phyloP scores from a whole-genome alignment of 30 jellyfish, hydroid and myxozoan genomes.

The Mastigias papua region DNA sequence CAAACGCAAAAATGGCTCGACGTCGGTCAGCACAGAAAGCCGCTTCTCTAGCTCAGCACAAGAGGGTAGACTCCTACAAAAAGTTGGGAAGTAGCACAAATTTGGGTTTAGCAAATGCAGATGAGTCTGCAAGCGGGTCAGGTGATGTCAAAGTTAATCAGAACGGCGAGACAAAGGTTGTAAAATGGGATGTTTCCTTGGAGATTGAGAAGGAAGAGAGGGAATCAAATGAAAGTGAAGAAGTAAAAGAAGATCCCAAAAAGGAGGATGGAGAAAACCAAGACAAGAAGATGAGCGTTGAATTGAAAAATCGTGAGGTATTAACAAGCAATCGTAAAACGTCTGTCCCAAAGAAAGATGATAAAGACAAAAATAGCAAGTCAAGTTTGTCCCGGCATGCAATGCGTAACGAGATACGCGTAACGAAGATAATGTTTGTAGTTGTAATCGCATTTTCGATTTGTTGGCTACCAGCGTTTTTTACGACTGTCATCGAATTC shows the following conservation, averaged over 20 bases:
- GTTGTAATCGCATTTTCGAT: slow-evolving; percentile 73
- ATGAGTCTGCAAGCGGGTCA: not conserved
- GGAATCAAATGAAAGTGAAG: slow-evolving; percentile 16
- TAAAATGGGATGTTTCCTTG: slow-evolving; percentile 24
- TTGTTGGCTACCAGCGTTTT: slow-evolving; percentile 94
- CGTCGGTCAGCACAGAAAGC: slow-evolving; percentile 41
- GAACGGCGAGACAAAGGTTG: slow-evolving; percentile 16
- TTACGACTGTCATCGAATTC: slow-evolving; percentile 55
- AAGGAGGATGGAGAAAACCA: not conserved
- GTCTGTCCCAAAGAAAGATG: slow-evolving; percentile 11
- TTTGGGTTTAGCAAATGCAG: slow-evolving; percentile 6
- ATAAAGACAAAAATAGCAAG: not conserved
- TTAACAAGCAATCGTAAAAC: not conserved
- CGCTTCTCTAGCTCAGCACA: slow-evolving; percentile 14
- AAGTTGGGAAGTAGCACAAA: slow-evolving; percentile 21
- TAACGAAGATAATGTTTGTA: slow-evolving; percentile 81
- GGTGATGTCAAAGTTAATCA: slow-evolving; percentile 4
- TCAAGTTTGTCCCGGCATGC: slow-evolving; percentile 20
- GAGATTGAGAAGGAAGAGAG: slow-evolving; percentile 12
- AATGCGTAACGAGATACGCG: slow-evolving; percentile 70
- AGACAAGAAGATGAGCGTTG: not conserved
- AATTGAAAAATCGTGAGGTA: not conserved
- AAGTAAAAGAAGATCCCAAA: not conserved
- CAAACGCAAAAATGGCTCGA: slow-evolving; percentile 37
- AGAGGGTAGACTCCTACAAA: slow-evolving; percentile 14